Base-by-base conservation (phyloP, 2,888 invertebrate species). In the Arctia plantaginis region DNA sequence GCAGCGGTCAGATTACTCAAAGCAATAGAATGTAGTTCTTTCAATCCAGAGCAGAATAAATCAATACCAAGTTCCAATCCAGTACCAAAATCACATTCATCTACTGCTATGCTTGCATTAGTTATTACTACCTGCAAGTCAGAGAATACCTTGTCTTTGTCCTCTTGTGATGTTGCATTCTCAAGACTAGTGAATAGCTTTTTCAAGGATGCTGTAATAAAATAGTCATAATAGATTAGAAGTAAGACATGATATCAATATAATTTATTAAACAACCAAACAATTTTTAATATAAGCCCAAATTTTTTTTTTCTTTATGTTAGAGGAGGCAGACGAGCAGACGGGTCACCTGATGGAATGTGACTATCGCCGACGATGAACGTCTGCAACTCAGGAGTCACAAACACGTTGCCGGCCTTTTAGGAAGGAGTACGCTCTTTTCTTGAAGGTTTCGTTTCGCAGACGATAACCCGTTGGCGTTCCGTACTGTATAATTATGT, bases 81-180 rank as follows among this genome's bases (percentile, higher is more conserved):
- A 72, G 98, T 99, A 0, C 99, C 99, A 93, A 99, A 99, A 91
- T 99, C 99, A 89, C 98, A 98, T 91, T 99, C 99, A 89, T 99
- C 99, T 74, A 98, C 97, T 0, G 99, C 99, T 90, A 98, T 98
- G 90, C 97, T 98, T 12, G 98, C 97, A 74, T 97, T 97, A 7
- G 98, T 98, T 77, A 99, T 97, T 2, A 98, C 94, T 74, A 98
- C 98, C 85, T 98, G 98, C 7, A 99, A 90, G 44, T 97, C 96
- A 35, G 97, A 97, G 77, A 98, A 94, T 47, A 96, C 93, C 69
- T 94, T 95, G 77, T 96, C 94, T 84, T 96, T 97, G 79, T 97
- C 97, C 20, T 93, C 94, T 39, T 97, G 96, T 8, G 94, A 91
- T 77, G 95, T 95, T 20, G 97, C 96, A 66, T 97, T 96, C 66